Conservation (phyloP, 2,797 vertebrate species). For the Pristis pectinata region DNA sequence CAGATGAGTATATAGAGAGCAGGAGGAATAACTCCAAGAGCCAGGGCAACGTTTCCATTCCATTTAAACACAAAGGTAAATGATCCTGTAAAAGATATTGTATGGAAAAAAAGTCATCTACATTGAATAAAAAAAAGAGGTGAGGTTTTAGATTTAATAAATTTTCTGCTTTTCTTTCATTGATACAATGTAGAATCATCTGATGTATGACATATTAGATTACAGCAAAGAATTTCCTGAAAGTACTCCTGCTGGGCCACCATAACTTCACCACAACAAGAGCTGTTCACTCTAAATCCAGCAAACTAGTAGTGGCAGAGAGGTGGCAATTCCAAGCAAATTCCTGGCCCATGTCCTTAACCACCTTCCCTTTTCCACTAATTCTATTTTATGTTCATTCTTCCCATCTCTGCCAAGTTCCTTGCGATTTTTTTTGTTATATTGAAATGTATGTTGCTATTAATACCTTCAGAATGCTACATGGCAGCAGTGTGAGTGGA, state of each 20-base stretch:
- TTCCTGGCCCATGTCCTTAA: background rate
- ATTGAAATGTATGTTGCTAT: background rate
- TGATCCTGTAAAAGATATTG: conserved; percentile 53
- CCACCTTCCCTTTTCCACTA: too few species aligned
- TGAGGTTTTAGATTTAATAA: background rate
- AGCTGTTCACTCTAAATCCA: background rate
- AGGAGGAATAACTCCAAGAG: conserved; percentile 58
- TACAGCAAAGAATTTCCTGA: background rate
- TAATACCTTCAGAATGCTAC: background rate
- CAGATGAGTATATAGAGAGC: conserved; percentile 63
- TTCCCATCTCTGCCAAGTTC: background rate
- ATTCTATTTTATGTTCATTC: too few species aligned
- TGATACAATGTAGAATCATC: background rate
- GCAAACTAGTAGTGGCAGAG: background rate
- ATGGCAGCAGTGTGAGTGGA: background rate
- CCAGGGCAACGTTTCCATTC: conserved; percentile 53
- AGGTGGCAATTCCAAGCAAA: background rate
- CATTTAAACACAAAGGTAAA: conserved; percentile 63
- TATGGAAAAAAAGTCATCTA: background rate
- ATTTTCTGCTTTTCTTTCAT: background rate
- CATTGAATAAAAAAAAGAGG: background rate
- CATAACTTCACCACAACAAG: background rate
- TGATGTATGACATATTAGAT: background rate
- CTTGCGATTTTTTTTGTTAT: background rate
- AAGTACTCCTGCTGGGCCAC: background rate